phyloP scores from a whole-genome alignment of 1,140 invertebrate genomes.

The Hydropsyche tenuis region DNA sequence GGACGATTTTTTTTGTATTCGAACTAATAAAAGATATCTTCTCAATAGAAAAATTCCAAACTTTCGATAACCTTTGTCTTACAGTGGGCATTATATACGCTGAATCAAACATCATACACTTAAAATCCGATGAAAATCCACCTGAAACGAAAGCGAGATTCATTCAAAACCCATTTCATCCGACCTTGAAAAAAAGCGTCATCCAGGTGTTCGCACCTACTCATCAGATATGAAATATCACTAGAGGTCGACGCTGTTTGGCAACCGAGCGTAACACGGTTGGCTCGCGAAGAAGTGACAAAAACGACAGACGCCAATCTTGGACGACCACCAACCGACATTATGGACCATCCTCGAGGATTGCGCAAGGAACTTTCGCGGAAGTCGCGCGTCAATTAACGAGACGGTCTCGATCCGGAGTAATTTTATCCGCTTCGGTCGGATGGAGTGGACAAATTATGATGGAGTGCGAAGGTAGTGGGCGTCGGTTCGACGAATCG shows the following conservation, averaged over 20 bases:
- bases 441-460: background rate
- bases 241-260: constrained; percentile 13
- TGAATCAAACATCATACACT: too few species aligned
- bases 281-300: constrained; percentile 21
- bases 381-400: background rate
- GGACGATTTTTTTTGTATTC: too few species aligned
- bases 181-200: background rate
- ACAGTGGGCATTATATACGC: too few species aligned
- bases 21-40: too few species aligned
- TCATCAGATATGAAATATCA: constrained; percentile 25
- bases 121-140: background rate
- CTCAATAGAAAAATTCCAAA: too few species aligned
- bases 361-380: background rate
- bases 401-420: too few species aligned
- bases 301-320: constrained; percentile 19
- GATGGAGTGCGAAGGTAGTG: background rate
- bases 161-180: background rate
- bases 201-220: constrained; percentile 9
- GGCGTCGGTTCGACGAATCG: background rate
- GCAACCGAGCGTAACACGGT: constrained; percentile 10
- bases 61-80: too few species aligned
- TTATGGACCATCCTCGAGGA: too few species aligned
- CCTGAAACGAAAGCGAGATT: background rate
- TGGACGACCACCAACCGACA: background rate
- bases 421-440: too few species aligned